Evolutionary conservation across 1,140 invertebrate genomes (phyloP).

Genomic region (Eufriesea mexicana): DNA sequence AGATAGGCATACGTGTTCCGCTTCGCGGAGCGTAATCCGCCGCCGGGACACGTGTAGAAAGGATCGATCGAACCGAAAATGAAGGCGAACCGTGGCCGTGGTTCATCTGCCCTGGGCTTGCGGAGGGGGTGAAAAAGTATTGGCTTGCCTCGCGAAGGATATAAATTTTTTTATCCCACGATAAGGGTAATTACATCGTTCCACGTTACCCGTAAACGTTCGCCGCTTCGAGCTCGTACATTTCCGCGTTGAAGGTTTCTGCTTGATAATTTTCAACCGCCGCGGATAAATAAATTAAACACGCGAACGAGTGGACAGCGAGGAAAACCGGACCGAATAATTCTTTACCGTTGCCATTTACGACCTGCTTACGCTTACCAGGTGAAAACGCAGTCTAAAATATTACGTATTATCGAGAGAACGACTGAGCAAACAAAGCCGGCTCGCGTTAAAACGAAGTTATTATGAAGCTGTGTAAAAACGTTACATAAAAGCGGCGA

Average conservation of each 20-base stretch:
- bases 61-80: constrained; percentile 28
- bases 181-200: background rate
- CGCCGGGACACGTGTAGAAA: constrained; percentile 30
- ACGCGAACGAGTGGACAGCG: background rate
- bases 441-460: background rate
- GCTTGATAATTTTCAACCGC: constrained; percentile 7
- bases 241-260: background rate
- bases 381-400: background rate
- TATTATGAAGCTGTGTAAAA: constrained; percentile 3
- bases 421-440: background rate
- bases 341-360: background rate
- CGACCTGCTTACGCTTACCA: background rate
- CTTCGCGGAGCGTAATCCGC: constrained; percentile 28
- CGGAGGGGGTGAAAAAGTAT: background rate
- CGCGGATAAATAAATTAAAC: background rate
- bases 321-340: constrained; percentile 3
- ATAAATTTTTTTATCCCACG: background rate
- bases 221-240: too few relatives aligned
- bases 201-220: background rate
- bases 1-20: constrained; percentile 29
- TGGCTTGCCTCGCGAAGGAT: background rate
- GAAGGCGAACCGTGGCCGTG: background rate
- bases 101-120: background rate
- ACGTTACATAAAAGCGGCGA: too few relatives aligned
- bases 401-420: background rate